Conservation (phyloP, 2,797 vertebrate species). For the Sarcophilus harrisii region DNA sequence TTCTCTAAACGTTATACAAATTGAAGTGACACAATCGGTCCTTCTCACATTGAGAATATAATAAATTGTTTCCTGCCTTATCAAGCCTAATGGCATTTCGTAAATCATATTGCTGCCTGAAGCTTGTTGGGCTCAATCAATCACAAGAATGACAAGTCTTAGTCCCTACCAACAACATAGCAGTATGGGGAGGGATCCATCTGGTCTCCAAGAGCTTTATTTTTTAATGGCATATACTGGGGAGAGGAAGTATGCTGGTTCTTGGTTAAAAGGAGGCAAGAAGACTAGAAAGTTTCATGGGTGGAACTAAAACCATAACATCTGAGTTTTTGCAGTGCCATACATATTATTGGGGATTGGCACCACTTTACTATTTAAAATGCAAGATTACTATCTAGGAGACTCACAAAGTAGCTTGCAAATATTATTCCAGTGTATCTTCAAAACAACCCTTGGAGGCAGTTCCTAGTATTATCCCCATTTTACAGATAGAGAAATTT, state of each 20-base stretch:
- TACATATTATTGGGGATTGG: background rate
- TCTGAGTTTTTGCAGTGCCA: background rate
- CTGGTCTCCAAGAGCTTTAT: background rate
- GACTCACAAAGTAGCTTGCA: background rate
- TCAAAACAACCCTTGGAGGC: background rate
- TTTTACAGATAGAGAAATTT: background rate
- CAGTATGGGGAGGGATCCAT: background rate
- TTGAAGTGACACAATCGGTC: conserved; percentile 73
- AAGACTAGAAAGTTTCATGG: background rate
- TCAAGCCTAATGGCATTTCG: conserved; percentile 83
- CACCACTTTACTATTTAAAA: background rate
- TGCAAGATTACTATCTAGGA: background rate
- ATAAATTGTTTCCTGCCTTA: conserved; percentile 68
- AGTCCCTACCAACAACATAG: background rate
- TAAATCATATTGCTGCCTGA: conserved; percentile 78
- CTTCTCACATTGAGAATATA: conserved; percentile 76
- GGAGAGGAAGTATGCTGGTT: background rate
- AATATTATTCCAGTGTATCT: background rate
- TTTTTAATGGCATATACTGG: background rate
- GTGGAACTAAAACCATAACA: background rate
- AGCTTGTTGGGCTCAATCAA: background rate
- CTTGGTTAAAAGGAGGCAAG: background rate
- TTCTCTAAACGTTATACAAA: conserved; percentile 75
- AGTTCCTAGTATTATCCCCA: background rate
- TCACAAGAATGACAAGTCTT: background rate